Conservation (phyloP, 2,797 vertebrate genomes). For the Cottoperca gobio region DNA sequence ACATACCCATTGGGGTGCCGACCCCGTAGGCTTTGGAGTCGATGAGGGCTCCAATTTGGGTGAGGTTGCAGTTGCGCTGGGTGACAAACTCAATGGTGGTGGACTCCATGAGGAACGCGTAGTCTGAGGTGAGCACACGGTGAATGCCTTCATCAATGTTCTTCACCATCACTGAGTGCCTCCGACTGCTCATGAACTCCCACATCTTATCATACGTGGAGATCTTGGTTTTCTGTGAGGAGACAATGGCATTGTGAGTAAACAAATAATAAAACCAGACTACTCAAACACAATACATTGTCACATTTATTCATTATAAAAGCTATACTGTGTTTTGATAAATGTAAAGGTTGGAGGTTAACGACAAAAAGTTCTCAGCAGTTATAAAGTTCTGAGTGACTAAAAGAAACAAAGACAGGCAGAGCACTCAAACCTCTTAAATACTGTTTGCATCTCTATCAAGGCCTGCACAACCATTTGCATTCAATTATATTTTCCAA, state of each 20-base stretch:
- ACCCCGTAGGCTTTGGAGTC: constrained; percentile 98
- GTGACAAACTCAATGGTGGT: constrained; percentile 97
- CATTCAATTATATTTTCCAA: constrained; percentile 59
- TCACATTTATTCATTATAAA: not conserved
- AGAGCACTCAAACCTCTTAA: constrained; percentile 27
- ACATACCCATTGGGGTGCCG: constrained; percentile 98
- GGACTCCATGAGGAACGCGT: constrained; percentile 98
- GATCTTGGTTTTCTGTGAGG: constrained; percentile 97
- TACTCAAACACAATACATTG: not conserved
- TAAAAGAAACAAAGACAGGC: constrained; percentile 7
- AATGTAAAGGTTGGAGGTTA: constrained; percentile 24
- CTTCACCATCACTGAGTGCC: constrained; percentile 97
- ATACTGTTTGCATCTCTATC: constrained; percentile 28
- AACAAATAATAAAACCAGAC: not conserved
- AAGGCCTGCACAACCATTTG: constrained; percentile 42
- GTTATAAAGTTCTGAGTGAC: constrained; percentile 3
- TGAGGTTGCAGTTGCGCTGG: constrained; percentile 98
- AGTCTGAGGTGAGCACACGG: constrained; percentile 96
- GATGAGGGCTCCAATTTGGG: constrained; percentile 97
- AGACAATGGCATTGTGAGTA: constrained; percentile 26
- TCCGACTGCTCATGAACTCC: constrained; percentile 99
- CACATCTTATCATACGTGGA: constrained; percentile 99
- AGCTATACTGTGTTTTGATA: not conserved
- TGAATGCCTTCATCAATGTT: constrained; percentile 97
- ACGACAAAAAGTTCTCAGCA: constrained; percentile 9